A percentile compares a stretch with the other conserved stretches of the same genome.
Evolutionary conservation across 2,797 vertebrate species (phyloP).

Genomic region (Eulemur rubriventer): DNA sequence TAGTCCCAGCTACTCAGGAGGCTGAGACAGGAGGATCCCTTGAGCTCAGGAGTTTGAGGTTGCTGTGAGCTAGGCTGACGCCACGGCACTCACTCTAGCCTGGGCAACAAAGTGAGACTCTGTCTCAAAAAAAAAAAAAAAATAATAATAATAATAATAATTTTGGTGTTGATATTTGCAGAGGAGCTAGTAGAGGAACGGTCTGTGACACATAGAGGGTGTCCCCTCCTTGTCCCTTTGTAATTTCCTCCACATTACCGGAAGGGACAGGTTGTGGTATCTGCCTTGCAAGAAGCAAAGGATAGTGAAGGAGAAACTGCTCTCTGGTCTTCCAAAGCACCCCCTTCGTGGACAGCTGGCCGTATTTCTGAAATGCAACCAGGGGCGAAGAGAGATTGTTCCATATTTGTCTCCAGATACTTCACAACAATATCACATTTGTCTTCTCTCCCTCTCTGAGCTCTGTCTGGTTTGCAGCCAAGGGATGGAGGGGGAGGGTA

Average conservation of each 20-base stretch:
- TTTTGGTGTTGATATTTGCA: too few species aligned
- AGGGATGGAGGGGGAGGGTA: background rate
- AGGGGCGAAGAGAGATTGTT: too few species aligned
- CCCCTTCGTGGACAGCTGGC: fast-evolving
- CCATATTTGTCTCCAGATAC: background rate
- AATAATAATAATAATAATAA: background rate
- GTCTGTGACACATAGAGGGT: fast-evolving
- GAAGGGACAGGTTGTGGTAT: fast-evolving
- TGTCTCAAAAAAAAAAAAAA: too few species aligned
- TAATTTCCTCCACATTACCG: background rate
- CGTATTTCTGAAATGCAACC: background rate
- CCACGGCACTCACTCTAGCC: too few species aligned
- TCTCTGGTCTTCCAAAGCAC: background rate
- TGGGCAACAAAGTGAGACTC: too few species aligned
- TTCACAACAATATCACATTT: fast-evolving
- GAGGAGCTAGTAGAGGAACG: background rate
- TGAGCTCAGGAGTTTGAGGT: too few species aligned
- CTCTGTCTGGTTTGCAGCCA: too few species aligned
- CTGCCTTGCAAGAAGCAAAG: background rate
- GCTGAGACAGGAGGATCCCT: too few species aligned
- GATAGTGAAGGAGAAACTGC: too few species aligned
- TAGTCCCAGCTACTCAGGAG: too few species aligned
- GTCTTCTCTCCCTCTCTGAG: background rate
- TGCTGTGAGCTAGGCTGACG: too few species aligned
- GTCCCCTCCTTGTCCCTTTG: fast-evolving